Evolutionary conservation across 2,113 vertebrate species (phyloP).

Genomic region (Macroglossus sobrinus): DNA sequence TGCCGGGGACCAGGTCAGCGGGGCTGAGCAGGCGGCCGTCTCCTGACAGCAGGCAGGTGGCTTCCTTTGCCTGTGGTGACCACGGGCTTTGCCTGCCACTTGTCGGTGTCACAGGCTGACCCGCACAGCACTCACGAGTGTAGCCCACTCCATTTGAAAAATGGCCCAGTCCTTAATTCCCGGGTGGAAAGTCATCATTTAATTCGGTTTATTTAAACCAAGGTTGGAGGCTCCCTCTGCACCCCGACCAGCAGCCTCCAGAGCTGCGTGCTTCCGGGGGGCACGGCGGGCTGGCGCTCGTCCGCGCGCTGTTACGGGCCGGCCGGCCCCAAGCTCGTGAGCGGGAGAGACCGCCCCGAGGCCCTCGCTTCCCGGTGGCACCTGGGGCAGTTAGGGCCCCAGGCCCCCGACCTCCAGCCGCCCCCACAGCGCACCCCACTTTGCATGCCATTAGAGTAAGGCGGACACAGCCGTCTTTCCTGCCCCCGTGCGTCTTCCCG

Average conservation of each 20-base stretch:
- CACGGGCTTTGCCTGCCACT: fast-evolving
- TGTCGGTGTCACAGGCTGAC: background rate
- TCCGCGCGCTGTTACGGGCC: slow-evolving; percentile 14
- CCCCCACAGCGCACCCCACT: slow-evolving; percentile 42
- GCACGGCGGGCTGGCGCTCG: background rate
- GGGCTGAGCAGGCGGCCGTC: too few species aligned
- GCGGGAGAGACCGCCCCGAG: slow-evolving; percentile 29
- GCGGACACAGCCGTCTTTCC: slow-evolving; percentile 37
- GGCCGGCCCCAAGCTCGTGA: slow-evolving; percentile 17
- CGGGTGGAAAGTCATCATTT: background rate
- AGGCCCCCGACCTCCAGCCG: slow-evolving; percentile 1
- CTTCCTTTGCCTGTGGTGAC: fast-evolving
- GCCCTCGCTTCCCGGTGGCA: slow-evolving; percentile 60
- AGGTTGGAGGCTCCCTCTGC: background rate
- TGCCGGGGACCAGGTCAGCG: background rate
- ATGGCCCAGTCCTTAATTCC: background rate
- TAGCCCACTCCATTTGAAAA: background rate
- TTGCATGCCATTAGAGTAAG: slow-evolving; percentile 55
- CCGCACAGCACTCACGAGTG: fast-evolving
- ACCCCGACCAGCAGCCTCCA: background rate
- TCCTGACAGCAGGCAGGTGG: background rate
- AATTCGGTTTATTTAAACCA: background rate
- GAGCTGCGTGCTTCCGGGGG: background rate
- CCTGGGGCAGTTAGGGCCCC: background rate
- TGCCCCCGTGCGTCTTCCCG: slow-evolving; percentile 70